Evolutionary conservation across 2,797 vertebrate species (phyloP).

Genomic region (Bradypodion pumilum): DNA sequence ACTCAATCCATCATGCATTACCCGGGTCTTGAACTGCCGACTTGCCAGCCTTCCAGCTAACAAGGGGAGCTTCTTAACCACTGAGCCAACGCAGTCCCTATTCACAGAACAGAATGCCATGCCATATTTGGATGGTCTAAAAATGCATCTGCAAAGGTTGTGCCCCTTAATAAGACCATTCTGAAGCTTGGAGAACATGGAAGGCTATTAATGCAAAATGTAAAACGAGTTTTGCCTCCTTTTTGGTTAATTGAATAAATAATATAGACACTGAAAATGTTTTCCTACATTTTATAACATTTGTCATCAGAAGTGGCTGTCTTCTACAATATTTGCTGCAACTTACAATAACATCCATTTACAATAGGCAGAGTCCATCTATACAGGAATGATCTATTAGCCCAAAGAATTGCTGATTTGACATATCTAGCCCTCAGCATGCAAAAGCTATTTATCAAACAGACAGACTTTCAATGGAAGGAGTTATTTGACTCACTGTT

Average conservation of each 20-base stretch:
- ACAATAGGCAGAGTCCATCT: not conserved
- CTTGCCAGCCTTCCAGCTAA: too few species aligned
- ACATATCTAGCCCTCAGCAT: not conserved
- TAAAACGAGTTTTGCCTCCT: not conserved
- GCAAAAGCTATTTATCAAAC: not conserved
- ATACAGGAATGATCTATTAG: not conserved
- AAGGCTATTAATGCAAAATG: not conserved
- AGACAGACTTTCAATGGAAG: not conserved
- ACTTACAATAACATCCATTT: not conserved
- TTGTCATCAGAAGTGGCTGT: not conserved
- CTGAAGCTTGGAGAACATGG: not conserved
- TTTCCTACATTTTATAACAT: not conserved
- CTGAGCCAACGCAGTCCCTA: too few species aligned
- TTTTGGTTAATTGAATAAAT: not conserved
- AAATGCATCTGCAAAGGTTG: too few species aligned
- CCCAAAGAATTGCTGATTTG: not conserved
- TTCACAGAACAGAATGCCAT: not conserved
- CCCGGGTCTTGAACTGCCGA: too few species aligned
- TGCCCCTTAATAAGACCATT: too few species aligned
- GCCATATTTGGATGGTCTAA: too few species aligned
- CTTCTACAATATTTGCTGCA: not conserved
- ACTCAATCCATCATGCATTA: too few species aligned
- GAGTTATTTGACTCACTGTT: conserved; percentile 60
- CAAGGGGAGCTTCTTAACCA: too few species aligned
- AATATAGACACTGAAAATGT: not conserved